These are phyloP conservation scores for Hypomecis punctinalis DNA, from an alignment of 2,888 invertebrate genomes.

Conservation along the genomic window DNA sequence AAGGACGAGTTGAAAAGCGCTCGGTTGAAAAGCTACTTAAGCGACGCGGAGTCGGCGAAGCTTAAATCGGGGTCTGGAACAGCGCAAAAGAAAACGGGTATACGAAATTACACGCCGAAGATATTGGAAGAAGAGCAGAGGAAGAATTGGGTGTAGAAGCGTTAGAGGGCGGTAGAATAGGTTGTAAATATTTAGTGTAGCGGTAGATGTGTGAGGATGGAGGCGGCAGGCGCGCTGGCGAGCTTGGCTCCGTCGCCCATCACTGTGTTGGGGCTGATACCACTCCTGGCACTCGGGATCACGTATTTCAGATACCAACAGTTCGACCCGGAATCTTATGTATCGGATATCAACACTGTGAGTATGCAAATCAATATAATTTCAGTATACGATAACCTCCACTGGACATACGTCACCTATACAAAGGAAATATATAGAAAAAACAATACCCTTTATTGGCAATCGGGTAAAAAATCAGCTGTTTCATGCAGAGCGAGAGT, in stretches of 20 bases:
- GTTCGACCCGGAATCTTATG: conserved; percentile 92
- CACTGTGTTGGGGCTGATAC: conserved; percentile 90
- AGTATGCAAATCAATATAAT: conserved; percentile 57
- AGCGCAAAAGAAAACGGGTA: conserved; percentile 83
- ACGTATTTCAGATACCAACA: conserved; percentile 92
- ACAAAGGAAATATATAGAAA: no score
- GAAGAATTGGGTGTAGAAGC: conserved; percentile 87
- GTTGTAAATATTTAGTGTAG: conserved; percentile 78
- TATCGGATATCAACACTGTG: conserved; percentile 89
- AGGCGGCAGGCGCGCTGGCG: conserved; percentile 82
- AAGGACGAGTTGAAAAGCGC: conserved; percentile 70
- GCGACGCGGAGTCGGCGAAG: conserved; percentile 77
- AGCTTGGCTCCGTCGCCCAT: conserved; percentile 87
- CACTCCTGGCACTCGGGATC: conserved; percentile 92
- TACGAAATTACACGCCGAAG: conserved; percentile 90
- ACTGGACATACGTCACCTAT: no score
- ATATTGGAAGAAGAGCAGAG: conserved; percentile 85
- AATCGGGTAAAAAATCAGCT: no score
- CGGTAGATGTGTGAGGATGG: conserved; percentile 78
- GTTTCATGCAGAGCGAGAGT: no score
- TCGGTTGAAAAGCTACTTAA: conserved; percentile 68
- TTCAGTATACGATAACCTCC: neutral
- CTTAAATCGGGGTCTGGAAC: conserved; percentile 64
- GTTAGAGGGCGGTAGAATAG: conserved; percentile 73
- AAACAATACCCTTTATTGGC: no score